These are phyloP conservation scores for Nemurella pictetii DNA, from an alignment of 2,888 invertebrate genomes.

Conservation along the genomic window DNA sequence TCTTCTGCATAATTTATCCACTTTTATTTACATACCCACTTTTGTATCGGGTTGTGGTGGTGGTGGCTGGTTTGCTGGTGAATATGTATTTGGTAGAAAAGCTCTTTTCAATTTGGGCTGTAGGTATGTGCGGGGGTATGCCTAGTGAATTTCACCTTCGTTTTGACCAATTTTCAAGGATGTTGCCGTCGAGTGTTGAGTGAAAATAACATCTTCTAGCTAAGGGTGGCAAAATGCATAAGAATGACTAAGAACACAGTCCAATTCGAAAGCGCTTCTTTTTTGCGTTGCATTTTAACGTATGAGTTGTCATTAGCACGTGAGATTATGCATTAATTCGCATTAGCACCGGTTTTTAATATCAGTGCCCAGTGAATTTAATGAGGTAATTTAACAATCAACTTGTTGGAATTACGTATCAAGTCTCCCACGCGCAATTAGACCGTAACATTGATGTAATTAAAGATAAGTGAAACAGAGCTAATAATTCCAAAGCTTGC, in stretches of 20 bases:
- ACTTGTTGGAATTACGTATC: background rate
- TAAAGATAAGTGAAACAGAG: background rate
- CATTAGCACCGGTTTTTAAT: background rate
- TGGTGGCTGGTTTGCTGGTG: background rate
- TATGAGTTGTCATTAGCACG: background rate
- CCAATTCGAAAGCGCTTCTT: background rate
- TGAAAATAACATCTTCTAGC: background rate
- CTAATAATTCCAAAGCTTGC: background rate
- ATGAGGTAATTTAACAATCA: slow-evolving; percentile 8
- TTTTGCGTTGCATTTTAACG: background rate
- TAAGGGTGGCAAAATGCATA: background rate
- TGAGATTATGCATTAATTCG: background rate
- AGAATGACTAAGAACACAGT: too few relatives aligned
- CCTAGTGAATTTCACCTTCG: background rate
- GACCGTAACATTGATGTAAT: slow-evolving; percentile 26
- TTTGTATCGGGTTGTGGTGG: background rate
- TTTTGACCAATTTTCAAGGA: background rate
- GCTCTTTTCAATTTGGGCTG: background rate
- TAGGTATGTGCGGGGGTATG: background rate
- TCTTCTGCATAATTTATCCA: background rate
- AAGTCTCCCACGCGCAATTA: slow-evolving; percentile 25
- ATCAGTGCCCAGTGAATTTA: background rate
- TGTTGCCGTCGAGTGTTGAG: background rate
- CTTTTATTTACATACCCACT: background rate
- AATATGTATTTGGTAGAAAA: background rate